Conservation (phyloP, 2,113 vertebrate species). For the Oenanthe melanoleuca region DNA sequence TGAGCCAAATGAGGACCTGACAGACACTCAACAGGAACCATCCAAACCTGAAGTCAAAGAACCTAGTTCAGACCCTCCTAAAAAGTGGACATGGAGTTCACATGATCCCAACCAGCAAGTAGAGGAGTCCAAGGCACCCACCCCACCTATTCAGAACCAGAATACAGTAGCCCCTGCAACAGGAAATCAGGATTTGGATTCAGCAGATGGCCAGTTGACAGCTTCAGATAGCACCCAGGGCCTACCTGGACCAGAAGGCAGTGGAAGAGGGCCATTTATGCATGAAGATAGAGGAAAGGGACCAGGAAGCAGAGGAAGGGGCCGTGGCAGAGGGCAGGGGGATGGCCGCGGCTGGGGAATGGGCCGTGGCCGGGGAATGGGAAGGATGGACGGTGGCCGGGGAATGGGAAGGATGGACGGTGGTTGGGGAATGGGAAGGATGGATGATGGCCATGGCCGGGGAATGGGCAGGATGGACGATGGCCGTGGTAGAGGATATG, state of each 20-base stretch:
- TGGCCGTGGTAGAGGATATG: conserved; percentile 68
- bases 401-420: conserved; percentile 67
- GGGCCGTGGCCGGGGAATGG: conserved; percentile 51
- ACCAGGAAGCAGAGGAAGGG: conserved; percentile 70
- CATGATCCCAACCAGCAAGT: conserved; percentile 72
- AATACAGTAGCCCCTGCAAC: conserved; percentile 41
- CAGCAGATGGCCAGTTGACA: conserved; percentile 54
- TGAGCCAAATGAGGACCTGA: conserved; percentile 70
- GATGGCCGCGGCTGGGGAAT: conserved; percentile 73
- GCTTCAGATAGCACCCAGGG: conserved; percentile 70
- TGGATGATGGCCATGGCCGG: conserved; percentile 65
- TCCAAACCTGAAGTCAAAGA: conserved; percentile 72
- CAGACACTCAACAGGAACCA: conserved; percentile 69
- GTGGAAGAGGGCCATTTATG: conserved; percentile 58
- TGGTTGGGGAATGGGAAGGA: conserved; percentile 70
- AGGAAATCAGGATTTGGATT: conserved; percentile 71
- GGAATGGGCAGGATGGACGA: conserved; percentile 73
- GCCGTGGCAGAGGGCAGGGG: conserved; percentile 73
- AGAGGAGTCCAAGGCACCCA: conserved; percentile 74
- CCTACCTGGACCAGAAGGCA: conserved; percentile 52
- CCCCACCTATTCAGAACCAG: conserved; percentile 53
- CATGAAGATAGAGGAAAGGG: conserved; percentile 71
- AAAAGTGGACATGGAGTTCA: conserved; percentile 76
- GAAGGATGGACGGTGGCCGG: conserved; percentile 67
- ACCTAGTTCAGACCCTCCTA: conserved; percentile 67